These are phyloP conservation scores for Odontesthes bonariensis DNA, from an alignment of 2,113 vertebrate species.

Conservation along the genomic window DNA sequence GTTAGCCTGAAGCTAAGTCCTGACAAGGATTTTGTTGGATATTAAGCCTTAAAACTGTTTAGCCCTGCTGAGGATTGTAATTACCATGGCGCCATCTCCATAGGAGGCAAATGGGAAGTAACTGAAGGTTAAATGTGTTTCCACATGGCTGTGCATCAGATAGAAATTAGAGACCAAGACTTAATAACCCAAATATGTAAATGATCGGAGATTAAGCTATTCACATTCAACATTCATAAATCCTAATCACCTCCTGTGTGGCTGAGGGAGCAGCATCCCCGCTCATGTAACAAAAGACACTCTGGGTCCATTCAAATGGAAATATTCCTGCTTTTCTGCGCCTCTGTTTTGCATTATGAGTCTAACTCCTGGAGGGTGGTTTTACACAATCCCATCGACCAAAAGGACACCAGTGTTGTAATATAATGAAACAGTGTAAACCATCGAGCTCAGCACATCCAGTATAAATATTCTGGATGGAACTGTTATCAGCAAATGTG, in stretches of 20 bases:
- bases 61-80: conserved; percentile 68
- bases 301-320: conserved; percentile 37
- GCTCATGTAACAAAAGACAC: conserved; percentile 27
- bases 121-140: conserved; percentile 72
- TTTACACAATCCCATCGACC: conserved; percentile 5
- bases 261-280: conserved; percentile 16
- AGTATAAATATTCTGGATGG: conserved; percentile 26
- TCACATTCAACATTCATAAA: conserved; percentile 36
- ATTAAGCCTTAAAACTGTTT: conserved; percentile 64
- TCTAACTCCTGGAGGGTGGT: conserved; percentile 14
- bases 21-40: conserved; percentile 49
- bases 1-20: conserved; percentile 52
- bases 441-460: conserved; percentile 11
- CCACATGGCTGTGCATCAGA: conserved; percentile 46
- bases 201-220: conserved; percentile 45
- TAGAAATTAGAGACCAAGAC: conserved; percentile 36
- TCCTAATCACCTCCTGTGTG: conserved; percentile 13
- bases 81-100: conserved; percentile 67
- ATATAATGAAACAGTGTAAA: conserved; percentile 32
- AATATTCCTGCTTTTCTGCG: conserved; percentile 14
- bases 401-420: conserved; percentile 17
- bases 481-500: conserved; percentile 42
- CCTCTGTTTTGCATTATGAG: conserved; percentile 31
- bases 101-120: conserved; percentile 62
- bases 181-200: conserved; percentile 29